Evolutionary conservation across 2,113 vertebrate species (phyloP).

Genomic region (Brachionichthys hirsutus): DNA sequence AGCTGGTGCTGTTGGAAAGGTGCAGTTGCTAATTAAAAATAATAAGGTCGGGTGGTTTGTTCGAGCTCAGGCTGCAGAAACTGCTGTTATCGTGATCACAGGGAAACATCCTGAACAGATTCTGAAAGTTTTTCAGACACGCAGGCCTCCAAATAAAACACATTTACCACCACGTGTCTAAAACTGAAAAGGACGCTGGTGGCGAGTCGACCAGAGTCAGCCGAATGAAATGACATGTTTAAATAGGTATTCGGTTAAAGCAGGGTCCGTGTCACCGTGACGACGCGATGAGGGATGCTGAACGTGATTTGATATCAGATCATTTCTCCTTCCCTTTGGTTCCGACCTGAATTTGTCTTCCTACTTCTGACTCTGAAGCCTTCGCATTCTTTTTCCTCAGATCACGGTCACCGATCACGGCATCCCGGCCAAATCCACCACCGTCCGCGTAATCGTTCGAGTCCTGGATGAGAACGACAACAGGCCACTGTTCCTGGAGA

Average conservation of each 20-base stretch:
- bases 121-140: not conserved
- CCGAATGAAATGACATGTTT: too few relatives aligned
- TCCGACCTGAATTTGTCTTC: not conserved
- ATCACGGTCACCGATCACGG: constrained; percentile 90
- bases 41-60: constrained; percentile 23
- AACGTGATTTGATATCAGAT: constrained; percentile 14
- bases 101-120: constrained; percentile 1
- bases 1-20: constrained; percentile 13
- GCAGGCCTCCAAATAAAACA: not conserved
- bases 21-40: constrained; percentile 44
- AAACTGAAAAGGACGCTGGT: not conserved
- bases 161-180: not conserved
- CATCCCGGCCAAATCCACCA: constrained; percentile 83
- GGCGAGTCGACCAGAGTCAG: too few relatives aligned
- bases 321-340: not conserved
- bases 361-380: constrained; percentile 1
- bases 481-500: constrained; percentile 92
- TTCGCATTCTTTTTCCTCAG: constrained; percentile 62
- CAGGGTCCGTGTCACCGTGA: too few relatives aligned
- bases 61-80: not conserved
- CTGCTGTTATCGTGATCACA: constrained; percentile 27
- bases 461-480: constrained; percentile 98
- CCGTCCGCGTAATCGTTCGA: constrained; percentile 88
- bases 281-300: not conserved
- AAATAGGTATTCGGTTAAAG: too few relatives aligned